Evolutionary conservation across 2,113 vertebrate genomes (phyloP), one percentile per base, ranked within the genome.

Genomic region (Nansenia antarctica): DNA sequence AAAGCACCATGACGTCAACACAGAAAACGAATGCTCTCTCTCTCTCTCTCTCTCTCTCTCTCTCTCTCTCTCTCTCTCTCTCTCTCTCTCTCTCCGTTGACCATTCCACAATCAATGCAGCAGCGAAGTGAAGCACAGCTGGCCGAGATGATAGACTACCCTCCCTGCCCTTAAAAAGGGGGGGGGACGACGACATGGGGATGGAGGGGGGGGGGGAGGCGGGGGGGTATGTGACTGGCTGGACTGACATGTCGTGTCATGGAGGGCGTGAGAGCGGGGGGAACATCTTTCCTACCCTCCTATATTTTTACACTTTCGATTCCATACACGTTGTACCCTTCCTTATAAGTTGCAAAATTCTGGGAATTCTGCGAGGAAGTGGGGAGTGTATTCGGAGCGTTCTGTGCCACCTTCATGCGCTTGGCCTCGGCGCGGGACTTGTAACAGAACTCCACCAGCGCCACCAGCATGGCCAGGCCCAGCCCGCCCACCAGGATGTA

Each of bases 301-400:
- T 98, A 98, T 94, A 98, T 98, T 94, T 98, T 98, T 94, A 98
- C 96, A 95, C 96, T 98, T 94, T 98, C 96, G 95, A 98, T 96
- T 93, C 96, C 96, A 94, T 98, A 98, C 91, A 98, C 96, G 95
- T 97, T 98, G 96, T 98, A 98, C 95, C 96, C 96, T 94, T 98
- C 96, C 95, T 98, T 98, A 93, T 98, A 98, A 94, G 96, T 98
- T 91, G 95, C 55, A 58, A 58, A 58, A 27, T 58, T 58, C 12
- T 58, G 55, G 29, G 55, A 58, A 27, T 58, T 58, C 24, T 58
- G 55, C 14, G 55, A 58, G 55, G 55, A 58, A 27, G 55, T 29
- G 18, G 55, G 55, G 29, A 31, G 29, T 14, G 55, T 58, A 27
- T 30, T 58, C 29, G 83, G 79, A 34, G 86, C 83, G 86, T 93